phyloP scores from a whole-genome alignment of 2,888 invertebrate species.

The Acronicta aceris region DNA sequence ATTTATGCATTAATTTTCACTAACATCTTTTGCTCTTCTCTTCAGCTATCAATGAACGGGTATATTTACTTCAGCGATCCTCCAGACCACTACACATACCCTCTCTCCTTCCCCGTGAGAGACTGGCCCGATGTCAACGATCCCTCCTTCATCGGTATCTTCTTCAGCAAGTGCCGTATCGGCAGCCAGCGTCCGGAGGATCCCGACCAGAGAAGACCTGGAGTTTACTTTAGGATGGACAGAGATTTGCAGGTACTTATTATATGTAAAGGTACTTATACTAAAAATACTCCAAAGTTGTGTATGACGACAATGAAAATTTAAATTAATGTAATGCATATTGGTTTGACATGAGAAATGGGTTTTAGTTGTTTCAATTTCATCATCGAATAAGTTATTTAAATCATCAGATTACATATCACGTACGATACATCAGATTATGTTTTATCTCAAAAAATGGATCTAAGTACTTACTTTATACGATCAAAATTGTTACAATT shows the following conservation, averaged over 20 bases:
- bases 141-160: slow-evolving; percentile 98
- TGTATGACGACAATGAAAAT: too few relatives aligned
- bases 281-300: too few relatives aligned
- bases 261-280: too few relatives aligned
- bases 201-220: slow-evolving; percentile 93
- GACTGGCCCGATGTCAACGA: slow-evolving; percentile 96
- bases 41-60: slow-evolving; percentile 94
- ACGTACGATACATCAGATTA: too few relatives aligned
- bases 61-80: slow-evolving; percentile 97
- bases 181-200: slow-evolving; percentile 93
- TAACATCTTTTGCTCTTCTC: slow-evolving; percentile 26
- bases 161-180: slow-evolving; percentile 96
- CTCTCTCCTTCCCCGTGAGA: slow-evolving; percentile 95
- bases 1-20: neutral
- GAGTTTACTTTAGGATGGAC: slow-evolving; percentile 94
- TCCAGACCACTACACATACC: slow-evolving; percentile 95
- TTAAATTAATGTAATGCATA: too few relatives aligned
- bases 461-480: too few relatives aligned
- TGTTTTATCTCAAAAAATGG: too few relatives aligned
- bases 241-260: slow-evolving; percentile 81
- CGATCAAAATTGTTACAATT: too few relatives aligned
- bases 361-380: too few relatives aligned
- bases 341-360: too few relatives aligned
- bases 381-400: too few relatives aligned
- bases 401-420: too few relatives aligned